Conservation (phyloP, 2,113 vertebrate genomes). For the Echinops telfairi region DNA sequence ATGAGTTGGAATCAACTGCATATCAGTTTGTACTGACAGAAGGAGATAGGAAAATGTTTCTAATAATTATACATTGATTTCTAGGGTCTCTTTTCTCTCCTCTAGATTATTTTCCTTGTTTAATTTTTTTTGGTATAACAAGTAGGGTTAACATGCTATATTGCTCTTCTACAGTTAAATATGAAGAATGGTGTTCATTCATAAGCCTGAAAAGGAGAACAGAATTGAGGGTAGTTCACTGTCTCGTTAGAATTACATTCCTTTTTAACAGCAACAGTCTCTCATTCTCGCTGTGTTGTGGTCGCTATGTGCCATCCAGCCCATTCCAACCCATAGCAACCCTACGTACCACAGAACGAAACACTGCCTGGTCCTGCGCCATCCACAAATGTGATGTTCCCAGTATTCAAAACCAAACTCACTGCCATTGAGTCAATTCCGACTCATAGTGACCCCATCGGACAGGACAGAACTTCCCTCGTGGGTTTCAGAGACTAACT, state of each 20-base stretch:
- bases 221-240: neutral
- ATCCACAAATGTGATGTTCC: too few relatives aligned
- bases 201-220: neutral
- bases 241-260: slow-evolving; percentile 3
- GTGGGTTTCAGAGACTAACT: too few relatives aligned
- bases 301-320: too few relatives aligned
- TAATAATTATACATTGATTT: neutral
- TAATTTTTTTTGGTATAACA: neutral
- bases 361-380: too few relatives aligned
- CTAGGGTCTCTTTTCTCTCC: neutral
- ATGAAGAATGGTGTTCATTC: neutral
- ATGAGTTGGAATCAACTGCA: too few relatives aligned
- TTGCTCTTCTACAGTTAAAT: neutral
- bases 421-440: too few relatives aligned
- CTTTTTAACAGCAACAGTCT: neutral
- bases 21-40: neutral
- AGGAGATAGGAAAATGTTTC: neutral
- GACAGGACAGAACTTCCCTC: too few relatives aligned
- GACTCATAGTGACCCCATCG: too few relatives aligned
- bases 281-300: neutral
- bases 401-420: too few relatives aligned
- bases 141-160: neutral
- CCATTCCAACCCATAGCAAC: too few relatives aligned
- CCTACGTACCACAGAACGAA: too few relatives aligned
- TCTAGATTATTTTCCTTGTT: neutral